Evolutionary conservation across 1,140 invertebrate genomes (phyloP).

Genomic region (Chironomus striatipennis): DNA sequence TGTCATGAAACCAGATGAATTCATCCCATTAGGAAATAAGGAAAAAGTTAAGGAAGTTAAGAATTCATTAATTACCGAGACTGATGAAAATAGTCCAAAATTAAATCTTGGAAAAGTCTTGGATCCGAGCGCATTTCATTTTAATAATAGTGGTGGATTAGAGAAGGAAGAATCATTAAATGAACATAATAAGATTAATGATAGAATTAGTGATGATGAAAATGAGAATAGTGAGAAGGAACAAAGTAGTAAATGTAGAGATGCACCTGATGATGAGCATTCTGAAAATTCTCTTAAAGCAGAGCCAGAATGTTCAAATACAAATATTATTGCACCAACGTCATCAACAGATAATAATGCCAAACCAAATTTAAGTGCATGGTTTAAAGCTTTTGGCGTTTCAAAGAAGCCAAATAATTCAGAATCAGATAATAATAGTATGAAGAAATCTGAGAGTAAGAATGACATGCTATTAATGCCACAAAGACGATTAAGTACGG

Average conservation of each 20-base stretch:
- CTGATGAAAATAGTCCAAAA: conserved; percentile 58
- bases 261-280: conserved; percentile 38
- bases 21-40: conserved; percentile 39
- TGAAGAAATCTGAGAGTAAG: conserved; percentile 32
- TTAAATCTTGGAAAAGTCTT: conserved; percentile 72
- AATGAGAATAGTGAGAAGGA: conserved; percentile 28
- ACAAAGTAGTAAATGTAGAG: conserved; percentile 31
- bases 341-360: conserved; percentile 31
- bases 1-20: conserved; percentile 45
- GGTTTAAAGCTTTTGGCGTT: conserved; percentile 83
- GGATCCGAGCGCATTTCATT: conserved; percentile 50
- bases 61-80: conserved; percentile 45
- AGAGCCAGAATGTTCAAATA: conserved; percentile 30
- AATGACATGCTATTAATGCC: conserved; percentile 33
- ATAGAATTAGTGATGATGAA: conserved; percentile 35
- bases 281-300: conserved; percentile 40
- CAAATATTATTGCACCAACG: neutral
- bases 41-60: conserved; percentile 46
- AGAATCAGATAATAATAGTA: conserved; percentile 40
- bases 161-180: conserved; percentile 36
- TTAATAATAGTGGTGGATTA: conserved; percentile 52
- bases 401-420: conserved; percentile 49
- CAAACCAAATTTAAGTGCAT: conserved; percentile 78
- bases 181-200: no score
- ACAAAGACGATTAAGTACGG: conserved; percentile 57